Evolutionary conservation across 2,888 invertebrate species (phyloP), one percentile per base, ranked within the genome.

Genomic region (Epiperipatus broadwayi): DNA sequence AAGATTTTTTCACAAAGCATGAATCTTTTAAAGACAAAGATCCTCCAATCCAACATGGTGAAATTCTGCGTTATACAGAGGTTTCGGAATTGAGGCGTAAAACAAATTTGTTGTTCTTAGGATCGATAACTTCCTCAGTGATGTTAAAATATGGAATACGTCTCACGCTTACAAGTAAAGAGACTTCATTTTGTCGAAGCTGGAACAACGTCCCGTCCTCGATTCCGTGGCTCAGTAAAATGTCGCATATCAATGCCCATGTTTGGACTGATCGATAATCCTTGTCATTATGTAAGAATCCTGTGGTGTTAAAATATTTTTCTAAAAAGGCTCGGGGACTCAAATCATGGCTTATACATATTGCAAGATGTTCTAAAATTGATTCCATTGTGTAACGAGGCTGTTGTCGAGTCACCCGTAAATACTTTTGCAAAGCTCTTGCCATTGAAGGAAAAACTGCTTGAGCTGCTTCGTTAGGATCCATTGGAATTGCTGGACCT

Each of bases 401-500:
- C 58, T 95, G 95, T 56, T 95, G 93, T 0, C 93, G 64, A 0
- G 95, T 97, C 2, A 91, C 79, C 7, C 93, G 72, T 41, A 97
- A 66, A 61, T 83, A 97, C 61, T 97, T 95, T 64, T 93, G 93
- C 46, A 97, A 65, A 2, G 95, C 83, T 41, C 91, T 71, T 0
- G 93, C 87, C 68, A 97, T 76, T 5, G 89, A 87, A 2, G 93
- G 93, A 56, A 97, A 95, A 40, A 97, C 85, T 0, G 93, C 87
- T 58, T 89, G 85, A 0, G 95, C 95, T 3, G 95, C 93, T 63
- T 93, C 93, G 50, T 83, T 74, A 0, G 93, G 79, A 54, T 91
- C 87, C 66, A 97, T 75, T 0, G 80, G 78, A 42, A 78, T 72
- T 0, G 81, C 78, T 0, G 81, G 75, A 21, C 77, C 73, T 59